phyloP scores from a whole-genome alignment of 2,888 invertebrate species.

The Griposia aprilina region DNA sequence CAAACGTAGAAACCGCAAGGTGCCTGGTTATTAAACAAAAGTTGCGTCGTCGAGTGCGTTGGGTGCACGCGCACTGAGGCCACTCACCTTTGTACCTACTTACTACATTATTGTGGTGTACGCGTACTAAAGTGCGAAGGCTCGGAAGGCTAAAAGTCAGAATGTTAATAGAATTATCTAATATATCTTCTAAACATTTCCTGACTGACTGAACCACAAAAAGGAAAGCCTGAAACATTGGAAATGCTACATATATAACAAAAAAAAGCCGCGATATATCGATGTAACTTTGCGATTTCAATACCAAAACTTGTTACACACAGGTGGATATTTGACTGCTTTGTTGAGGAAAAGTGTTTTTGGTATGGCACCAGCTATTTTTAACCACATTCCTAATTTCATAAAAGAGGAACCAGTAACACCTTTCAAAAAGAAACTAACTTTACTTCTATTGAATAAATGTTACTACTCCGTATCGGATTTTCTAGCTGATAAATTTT shows the following conservation, averaged over 20 bases:
- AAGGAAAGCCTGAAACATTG: background rate
- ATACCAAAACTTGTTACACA: too few species aligned
- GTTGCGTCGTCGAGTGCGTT: constrained; percentile 42
- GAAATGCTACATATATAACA: background rate
- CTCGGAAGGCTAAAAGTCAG: background rate
- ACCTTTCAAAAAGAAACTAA: too few species aligned
- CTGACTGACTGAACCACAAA: background rate
- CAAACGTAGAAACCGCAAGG: constrained; percentile 7
- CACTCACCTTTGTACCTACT: constrained; percentile 43
- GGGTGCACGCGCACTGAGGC: constrained; percentile 42
- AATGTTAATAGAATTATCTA: constrained; percentile 1
- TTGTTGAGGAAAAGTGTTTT: too few species aligned
- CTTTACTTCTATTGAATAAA: too few species aligned
- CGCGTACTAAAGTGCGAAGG: background rate
- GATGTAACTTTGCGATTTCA: too few species aligned
- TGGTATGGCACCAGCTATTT: too few species aligned
- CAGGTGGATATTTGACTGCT: too few species aligned
- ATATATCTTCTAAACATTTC: background rate
- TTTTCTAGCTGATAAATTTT: too few species aligned
- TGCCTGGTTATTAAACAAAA: constrained; percentile 16
- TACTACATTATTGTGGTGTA: constrained; percentile 14
- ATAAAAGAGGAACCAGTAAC: too few species aligned
- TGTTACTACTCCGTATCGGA: too few species aligned
- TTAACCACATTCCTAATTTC: too few species aligned
- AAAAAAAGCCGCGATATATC: background rate